phyloP scores from a whole-genome alignment of 2,888 invertebrate species.

The Ichneumoninae sp. region DNA sequence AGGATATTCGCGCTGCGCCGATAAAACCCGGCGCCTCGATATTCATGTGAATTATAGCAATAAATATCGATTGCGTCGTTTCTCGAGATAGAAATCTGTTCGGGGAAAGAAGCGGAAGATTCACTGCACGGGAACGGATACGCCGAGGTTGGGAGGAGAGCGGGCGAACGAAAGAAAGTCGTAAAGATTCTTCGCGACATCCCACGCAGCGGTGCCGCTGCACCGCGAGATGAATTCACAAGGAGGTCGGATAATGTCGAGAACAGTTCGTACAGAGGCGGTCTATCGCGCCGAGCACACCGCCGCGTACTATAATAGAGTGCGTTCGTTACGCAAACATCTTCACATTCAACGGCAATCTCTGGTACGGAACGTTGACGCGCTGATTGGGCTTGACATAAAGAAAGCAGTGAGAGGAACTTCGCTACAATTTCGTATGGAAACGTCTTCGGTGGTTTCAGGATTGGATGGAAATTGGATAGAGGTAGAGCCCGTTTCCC shows the following conservation, averaged over 20 bases:
- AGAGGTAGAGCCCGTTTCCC: too few relatives aligned
- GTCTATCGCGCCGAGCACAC: constrained; percentile 18
- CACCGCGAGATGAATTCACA: constrained; percentile 42
- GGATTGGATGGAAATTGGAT: not conserved
- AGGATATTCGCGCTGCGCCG: not conserved
- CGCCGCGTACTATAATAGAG: constrained; percentile 4
- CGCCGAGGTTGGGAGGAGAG: constrained; percentile 10
- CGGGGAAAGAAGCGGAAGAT: constrained; percentile 19
- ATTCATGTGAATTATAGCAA: constrained; percentile 56
- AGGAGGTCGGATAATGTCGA: constrained; percentile 35
- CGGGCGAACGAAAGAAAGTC: constrained; percentile 16
- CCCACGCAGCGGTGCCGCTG: constrained; percentile 30
- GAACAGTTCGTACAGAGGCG: constrained; percentile 13
- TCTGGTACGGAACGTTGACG: not conserved
- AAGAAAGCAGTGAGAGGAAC: constrained; percentile 4
- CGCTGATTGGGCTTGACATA: constrained; percentile 47
- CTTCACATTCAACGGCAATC: not conserved
- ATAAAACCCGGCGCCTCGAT: constrained; percentile 13
- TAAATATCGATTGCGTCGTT: constrained; percentile 58
- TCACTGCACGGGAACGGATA: constrained; percentile 8
- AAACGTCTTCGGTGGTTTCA: not conserved
- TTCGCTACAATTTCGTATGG: constrained; percentile 6
- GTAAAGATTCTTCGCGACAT: constrained; percentile 55
- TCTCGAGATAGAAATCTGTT: constrained; percentile 53
- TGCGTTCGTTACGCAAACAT: constrained; percentile 45